Evolutionary conservation across 2,797 vertebrate genomes (phyloP).

Genomic region (Lycodopsis pacificus): DNA sequence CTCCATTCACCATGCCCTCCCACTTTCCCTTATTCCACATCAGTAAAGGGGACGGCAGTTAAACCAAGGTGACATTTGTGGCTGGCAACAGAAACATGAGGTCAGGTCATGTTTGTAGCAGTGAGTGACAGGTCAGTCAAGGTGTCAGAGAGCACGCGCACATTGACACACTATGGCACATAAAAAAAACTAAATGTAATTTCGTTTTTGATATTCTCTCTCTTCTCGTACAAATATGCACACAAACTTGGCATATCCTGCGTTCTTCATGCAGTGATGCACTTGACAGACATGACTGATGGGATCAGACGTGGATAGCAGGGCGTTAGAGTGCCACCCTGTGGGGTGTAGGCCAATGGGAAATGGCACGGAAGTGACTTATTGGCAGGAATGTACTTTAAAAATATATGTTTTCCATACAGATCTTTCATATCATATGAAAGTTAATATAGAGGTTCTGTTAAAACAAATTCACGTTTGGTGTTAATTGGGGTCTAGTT

Average conservation of each 20-base stretch:
- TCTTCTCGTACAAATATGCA: neutral
- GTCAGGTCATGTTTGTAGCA: slow-evolving; percentile 57
- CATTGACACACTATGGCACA: neutral
- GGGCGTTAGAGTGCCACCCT: slow-evolving; percentile 72
- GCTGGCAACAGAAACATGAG: slow-evolving; percentile 66
- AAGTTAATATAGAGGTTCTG: neutral
- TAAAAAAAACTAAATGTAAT: neutral
- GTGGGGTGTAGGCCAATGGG: slow-evolving; percentile 44
- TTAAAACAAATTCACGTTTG: neutral
- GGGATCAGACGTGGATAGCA: slow-evolving; percentile 4
- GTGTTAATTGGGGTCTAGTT: neutral
- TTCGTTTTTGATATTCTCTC: neutral
- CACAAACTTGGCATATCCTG: neutral
- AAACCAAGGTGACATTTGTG: slow-evolving; percentile 72
- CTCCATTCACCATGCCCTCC: slow-evolving; percentile 40
- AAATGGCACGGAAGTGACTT: slow-evolving; percentile 8
- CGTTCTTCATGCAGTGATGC: slow-evolving; percentile 3
- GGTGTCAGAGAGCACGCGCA: neutral
- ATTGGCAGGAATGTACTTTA: neutral
- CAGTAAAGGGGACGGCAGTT: slow-evolving; percentile 42
- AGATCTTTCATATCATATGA: neutral
- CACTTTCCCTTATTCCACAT: slow-evolving; percentile 42
- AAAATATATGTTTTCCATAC: neutral
- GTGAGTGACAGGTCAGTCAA: slow-evolving; percentile 61
- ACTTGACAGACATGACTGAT: slow-evolving; percentile 26